Evolutionary conservation across 2,888 invertebrate genomes (phyloP), one percentile per base, ranked within the genome.

Genomic region (Hyppa rectilinea): DNA sequence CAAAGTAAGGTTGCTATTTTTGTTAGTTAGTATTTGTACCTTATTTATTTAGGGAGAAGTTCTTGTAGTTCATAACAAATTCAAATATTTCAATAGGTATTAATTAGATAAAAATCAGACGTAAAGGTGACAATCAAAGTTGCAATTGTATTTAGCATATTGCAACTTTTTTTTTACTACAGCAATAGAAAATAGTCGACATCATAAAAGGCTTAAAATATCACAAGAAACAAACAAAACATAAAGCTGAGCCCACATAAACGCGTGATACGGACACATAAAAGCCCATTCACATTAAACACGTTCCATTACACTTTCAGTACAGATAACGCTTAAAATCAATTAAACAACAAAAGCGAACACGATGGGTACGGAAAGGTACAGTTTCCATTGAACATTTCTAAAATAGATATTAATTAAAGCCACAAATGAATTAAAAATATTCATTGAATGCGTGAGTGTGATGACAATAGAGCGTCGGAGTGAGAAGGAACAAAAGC

Each of bases 391-490:
- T 86, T 79, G 77, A 80, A 82, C 72, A 65, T 79, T 70, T 79
- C 85, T 82, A 73, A 86, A 85, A 80, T 75, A 80, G 80, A 80
- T 79, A 84, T 86, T 87, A 86, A 87, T 86, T 87, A 87, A 83
- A 86, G 40, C 79, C 74, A 73, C 78, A 82, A 84, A 80, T 83
- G 86, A 83, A 87, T 82, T 85, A 87, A 82, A 85, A 84, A 87
- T 78, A 82, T 86, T 85, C 82, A 81, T 78, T 83, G 74, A 80
- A 83, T 83, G 77, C 70, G 76, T 63, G 82, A 74, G 70, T 80
- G 78, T 83, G 87, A 84, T 72, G 82, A 88, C 86, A 88, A 85
- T 85, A 72, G 78, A 31, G 43, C 63, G 65, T 53, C 38, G 62
- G 71, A 80, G 74, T 65, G 74, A 73, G 78, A 75, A 60, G 56